Percentiles rank a stretch among this genome's conserved stretches.
These are phyloP conservation scores for Elegia similella DNA, from an alignment of 2,888 invertebrate species.

Conservation along the genomic window DNA sequence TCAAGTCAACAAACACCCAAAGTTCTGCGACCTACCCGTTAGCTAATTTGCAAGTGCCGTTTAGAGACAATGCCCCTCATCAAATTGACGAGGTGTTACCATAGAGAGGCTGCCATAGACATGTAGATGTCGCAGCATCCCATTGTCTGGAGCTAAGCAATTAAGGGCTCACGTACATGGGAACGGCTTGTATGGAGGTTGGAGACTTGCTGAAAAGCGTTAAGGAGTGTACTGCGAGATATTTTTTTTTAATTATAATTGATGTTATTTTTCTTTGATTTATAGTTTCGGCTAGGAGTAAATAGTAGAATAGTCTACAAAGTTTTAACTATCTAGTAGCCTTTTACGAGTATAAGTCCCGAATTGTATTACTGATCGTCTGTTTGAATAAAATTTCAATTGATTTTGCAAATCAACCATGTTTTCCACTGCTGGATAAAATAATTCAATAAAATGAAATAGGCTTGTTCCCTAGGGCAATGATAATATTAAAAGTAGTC, in stretches of 20 bases:
- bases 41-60: background rate
- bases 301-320: no score
- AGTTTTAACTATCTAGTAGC: no score
- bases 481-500: no score
- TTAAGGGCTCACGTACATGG: constrained; percentile 11
- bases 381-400: no score
- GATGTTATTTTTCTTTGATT: background rate
- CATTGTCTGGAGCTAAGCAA: constrained; percentile 19
- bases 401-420: no score
- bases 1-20: background rate
- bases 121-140: constrained; percentile 23
- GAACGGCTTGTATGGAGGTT: background rate
- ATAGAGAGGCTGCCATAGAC: constrained; percentile 4
- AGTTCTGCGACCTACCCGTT: background rate
- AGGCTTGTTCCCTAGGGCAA: no score
- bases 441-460: no score
- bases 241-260: background rate
- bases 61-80: constrained; percentile 3
- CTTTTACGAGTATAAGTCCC: no score
- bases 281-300: background rate
- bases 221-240: background rate
- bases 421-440: no score
- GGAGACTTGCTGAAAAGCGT: constrained; percentile 4
- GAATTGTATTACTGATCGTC: no score
- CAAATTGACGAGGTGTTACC: constrained; percentile 3